phyloP scores from a whole-genome alignment of 1,140 invertebrate genomes.

The Caerostris extrusa region DNA sequence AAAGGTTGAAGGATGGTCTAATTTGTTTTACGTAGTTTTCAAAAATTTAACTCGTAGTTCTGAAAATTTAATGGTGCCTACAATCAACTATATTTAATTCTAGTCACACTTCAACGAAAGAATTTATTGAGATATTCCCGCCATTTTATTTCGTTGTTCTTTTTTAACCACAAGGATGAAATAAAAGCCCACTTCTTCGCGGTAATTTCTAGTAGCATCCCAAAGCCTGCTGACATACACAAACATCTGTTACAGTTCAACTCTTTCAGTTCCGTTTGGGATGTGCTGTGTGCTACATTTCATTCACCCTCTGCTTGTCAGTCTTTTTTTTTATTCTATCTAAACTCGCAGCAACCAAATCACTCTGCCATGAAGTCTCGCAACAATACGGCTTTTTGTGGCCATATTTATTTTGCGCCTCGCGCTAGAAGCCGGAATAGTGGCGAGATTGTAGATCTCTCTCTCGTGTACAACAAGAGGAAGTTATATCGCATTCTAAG shows the following conservation, averaged over 20 bases:
- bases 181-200: neutral
- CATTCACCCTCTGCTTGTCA: slow-evolving; percentile 39
- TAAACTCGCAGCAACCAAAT: neutral
- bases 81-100: neutral
- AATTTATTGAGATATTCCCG: neutral
- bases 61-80: neutral
- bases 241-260: slow-evolving; percentile 54
- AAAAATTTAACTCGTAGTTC: no score
- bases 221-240: neutral
- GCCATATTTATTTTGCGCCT: slow-evolving; percentile 33
- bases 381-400: slow-evolving; percentile 46
- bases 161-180: neutral
- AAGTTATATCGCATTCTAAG: neutral
- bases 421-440: neutral
- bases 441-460: slow-evolving; percentile 24
- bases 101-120: no score
- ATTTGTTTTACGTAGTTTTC: no score
- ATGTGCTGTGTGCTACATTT: slow-evolving; percentile 14
- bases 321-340: neutral
- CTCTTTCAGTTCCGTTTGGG: slow-evolving; percentile 50
- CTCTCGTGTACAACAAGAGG: neutral
- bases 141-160: neutral
- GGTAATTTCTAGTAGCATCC: neutral
- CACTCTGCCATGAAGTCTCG: slow-evolving; percentile 8
- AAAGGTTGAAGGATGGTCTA: no score